Base-by-base conservation (phyloP, 92 coral and sea anemone species). In the Meandrina meandrites region DNA sequence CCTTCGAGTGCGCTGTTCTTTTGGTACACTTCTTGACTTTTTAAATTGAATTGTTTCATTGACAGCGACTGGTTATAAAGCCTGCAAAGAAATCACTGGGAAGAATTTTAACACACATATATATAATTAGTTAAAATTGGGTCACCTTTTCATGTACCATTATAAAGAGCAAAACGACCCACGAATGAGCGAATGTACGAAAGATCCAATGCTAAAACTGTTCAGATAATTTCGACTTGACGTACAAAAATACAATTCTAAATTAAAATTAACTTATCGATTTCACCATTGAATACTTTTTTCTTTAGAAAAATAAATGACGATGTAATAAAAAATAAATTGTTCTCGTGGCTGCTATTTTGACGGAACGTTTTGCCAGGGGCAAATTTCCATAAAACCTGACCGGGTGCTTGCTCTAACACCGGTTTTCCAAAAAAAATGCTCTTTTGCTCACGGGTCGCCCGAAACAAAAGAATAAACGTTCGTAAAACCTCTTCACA, bases 201-300 rank as follows among this genome's bases (percentile, higher is more conserved):
- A 68, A 73, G 78, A 17, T 72, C 28, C 30, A 73, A 22, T 35
- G 78, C 78, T 37, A 73, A 73, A 73, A 34, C 3, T 34, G 68
- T 35, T 36, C 9, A 35, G 50, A 35, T 34, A 73, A 37, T 51
- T 68, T 68, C 73, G 14, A 27, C 37, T 37, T 37, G 78, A 73
- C 50, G 27, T 73, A 73, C 17, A 73, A 73, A 73, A 72, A 72
- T 72, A 35, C 76, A 72, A 15, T 32, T 72, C 76, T 32, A 37
- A 72, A 35, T 72, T 11, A 72, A 72, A 73, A 71, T 71, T 17
- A 35, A 73, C 3, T 19, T 0, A 1, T 28, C 13, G 27, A 36
- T 18, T 35, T 28, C 48, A 21, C 48, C 28, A 12, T 13, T 73
- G 22, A 16, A 15, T 15, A 12, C 5, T 19, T 36, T 37, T 73